Conservation (phyloP, 2,888 invertebrate genomes). For the Caenorhabditis sulstoni region DNA sequence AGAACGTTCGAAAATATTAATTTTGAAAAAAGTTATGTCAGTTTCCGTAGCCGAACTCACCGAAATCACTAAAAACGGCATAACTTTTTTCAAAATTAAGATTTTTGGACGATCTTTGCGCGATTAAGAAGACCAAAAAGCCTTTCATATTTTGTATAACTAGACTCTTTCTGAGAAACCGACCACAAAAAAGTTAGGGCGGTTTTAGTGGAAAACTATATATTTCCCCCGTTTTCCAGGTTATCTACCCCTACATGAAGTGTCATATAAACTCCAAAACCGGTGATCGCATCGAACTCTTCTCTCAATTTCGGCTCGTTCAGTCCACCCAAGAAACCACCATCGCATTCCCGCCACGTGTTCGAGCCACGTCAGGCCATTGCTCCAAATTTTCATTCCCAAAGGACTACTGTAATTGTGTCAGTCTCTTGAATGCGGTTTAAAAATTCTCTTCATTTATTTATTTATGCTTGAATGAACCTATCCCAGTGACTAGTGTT, state of each 20-base stretch:
- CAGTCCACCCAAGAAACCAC: slow-evolving; percentile 18
- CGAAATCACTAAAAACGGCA: too few species aligned
- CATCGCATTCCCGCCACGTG: slow-evolving; percentile 44
- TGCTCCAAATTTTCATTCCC: slow-evolving; percentile 45
- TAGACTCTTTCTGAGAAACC: too few species aligned
- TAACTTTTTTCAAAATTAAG: too few species aligned
- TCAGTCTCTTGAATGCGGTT: slow-evolving; percentile 29
- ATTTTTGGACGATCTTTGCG: too few species aligned
- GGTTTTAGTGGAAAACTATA: too few species aligned
- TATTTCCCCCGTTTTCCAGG: slow-evolving; percentile 5
- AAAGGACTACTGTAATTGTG: slow-evolving; percentile 48
- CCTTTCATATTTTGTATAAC: too few species aligned
- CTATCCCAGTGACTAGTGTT: not conserved
- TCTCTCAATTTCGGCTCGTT: slow-evolving; percentile 34
- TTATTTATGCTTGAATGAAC: slow-evolving; percentile 15
- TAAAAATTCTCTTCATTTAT: slow-evolving; percentile 13
- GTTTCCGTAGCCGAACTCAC: too few species aligned
- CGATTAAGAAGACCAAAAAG: too few species aligned
- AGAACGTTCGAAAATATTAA: too few species aligned
- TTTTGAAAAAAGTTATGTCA: too few species aligned
- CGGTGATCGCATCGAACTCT: slow-evolving; percentile 3
- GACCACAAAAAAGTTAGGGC: too few species aligned
- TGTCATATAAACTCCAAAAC: slow-evolving; percentile 19
- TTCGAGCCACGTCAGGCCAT: slow-evolving; percentile 6
- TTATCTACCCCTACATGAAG: slow-evolving; percentile 37